Base-by-base conservation (phyloP, 2,797 vertebrate species). In the Manis javanica region DNA sequence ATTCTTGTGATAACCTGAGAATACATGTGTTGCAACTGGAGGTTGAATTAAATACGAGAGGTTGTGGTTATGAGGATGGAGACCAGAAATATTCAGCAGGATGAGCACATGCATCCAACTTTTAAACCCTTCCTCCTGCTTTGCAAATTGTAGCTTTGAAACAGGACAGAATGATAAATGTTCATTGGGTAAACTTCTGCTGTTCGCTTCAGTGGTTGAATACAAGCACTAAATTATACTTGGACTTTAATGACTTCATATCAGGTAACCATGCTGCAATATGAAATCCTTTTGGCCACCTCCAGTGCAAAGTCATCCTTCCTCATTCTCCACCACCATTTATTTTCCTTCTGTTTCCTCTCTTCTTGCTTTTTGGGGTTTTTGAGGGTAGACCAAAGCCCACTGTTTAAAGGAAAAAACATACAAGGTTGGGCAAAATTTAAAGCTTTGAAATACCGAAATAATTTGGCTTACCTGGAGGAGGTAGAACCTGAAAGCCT, bases 391-490 rank as follows among this genome's bases (percentile, higher is more conserved):
- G 53, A 31, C 51, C 53, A n/a, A 87, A 63, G n/a, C 74, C 71
- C 39, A 37, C 14, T 8, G 31, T 64, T 68, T 68, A 96, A 86
- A 81, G 79, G 34, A 87, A 39, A 78, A 64, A 81, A 37, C 21
- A 23, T 6, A 42, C 57, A 78, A 79, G 19, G 51, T 53, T 85
- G 51, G 34, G 31, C 51, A 90, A 83, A 83, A 74, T 53, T 57
- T 81, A 83, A 90, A 74, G 59, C 61, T 57, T 97, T 92, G n/a
- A 71, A 87, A 79, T 37, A 86, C 37, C 69, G 21, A 39, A 79
- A 53, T 69, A 71, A 49, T 95, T 89, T 68, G 61, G 61, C 72
- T 94, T 92, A 63, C 71, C 13, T 26, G 61, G 51, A 71, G 39
- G 53, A 24, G 55, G 34, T 34, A 69, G 61, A 72, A 42, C 24